Percentiles rank a stretch among this genome's conserved stretches.
Conservation (phyloP, 2,888 invertebrate genomes). For the Eustalomyia histrio region DNA sequence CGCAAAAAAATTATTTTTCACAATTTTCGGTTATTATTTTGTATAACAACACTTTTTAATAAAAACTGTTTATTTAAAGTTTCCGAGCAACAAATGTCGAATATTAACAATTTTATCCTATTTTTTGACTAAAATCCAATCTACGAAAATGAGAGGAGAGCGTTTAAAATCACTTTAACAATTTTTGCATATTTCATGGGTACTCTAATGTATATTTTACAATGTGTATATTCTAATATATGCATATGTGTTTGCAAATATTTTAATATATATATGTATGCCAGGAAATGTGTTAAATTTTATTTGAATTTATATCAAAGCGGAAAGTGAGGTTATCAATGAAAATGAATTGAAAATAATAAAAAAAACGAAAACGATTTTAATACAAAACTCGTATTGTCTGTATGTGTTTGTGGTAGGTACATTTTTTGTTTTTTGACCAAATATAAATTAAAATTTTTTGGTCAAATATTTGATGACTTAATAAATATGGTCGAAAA, state of each 20-base stretch:
- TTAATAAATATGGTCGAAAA: conserved; percentile 14
- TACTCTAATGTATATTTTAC: no score
- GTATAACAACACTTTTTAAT: no score
- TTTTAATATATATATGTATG: conserved; percentile 18
- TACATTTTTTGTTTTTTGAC: background rate
- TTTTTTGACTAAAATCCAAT: no score
- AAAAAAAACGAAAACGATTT: conserved; percentile 9
- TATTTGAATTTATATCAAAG: conserved; percentile 32
- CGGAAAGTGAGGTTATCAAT: conserved; percentile 33
- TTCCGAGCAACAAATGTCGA: no score
- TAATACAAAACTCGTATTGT: background rate
- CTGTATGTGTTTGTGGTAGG: background rate
- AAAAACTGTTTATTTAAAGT: no score
- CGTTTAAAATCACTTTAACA: no score
- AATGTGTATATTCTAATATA: no score
- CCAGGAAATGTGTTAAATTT: conserved; percentile 37
- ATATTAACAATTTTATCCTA: no score
- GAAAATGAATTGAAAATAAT: conserved; percentile 14
- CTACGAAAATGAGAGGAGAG: no score
- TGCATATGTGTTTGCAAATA: background rate
- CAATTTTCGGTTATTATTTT: no score
- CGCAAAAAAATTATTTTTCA: no score
- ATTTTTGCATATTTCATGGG: no score
- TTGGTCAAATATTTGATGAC: conserved; percentile 19
- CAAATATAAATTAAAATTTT: conserved; percentile 7